Base-by-base conservation (phyloP, 64 coral and sea anemone species). In the Trachythela sp. region DNA sequence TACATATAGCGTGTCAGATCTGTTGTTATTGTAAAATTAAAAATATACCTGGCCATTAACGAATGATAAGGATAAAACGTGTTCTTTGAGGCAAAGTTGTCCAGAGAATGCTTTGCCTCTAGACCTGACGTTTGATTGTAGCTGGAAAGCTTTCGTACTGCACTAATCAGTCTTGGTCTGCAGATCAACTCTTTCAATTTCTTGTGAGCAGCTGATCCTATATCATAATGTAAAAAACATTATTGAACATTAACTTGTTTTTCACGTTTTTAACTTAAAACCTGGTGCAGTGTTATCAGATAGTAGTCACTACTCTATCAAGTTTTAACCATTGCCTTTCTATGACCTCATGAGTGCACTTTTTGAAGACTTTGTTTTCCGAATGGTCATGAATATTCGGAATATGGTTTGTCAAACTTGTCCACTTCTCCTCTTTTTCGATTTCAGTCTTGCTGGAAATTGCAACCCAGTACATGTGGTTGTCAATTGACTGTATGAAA, bases 401-500 rank as follows among this genome's bases (percentile, higher is more conserved):
- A 35, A 80, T 80, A 80, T 80, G 75, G 75, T 80, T 80, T 6
- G 30, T 8, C 2, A 80, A 35, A 35, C 75, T 80, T 40, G 0
- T 37, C 75, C 75, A 80, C 17, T 80, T 88, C 8, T 88, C 60
- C 20, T 80, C 31, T 8, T 22, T 80, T 85, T 85, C 84, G 1
- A 26, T 33, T 22, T 54, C 50, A 0, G 43, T 58, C n/a, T 87
- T 87, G 51, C 85, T 87, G 9, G 85, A 87, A 58, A 14, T 60
- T 30, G 43, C 85, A n/a, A 87, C 85, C 85, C 85, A 87, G 85
- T 87, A 87, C 43, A 87, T 87, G 24, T 87, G 85, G 85, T 87
- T 87, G 2, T 59, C 33, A 35, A 87, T 87, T 9, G 85, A 87
- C 85, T 87, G 31, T 60, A 80, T 38, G 0, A 18, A 37, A 51